phyloP scores from a whole-genome alignment of 1,140 invertebrate species.

The Drosophila ficusphila region DNA sequence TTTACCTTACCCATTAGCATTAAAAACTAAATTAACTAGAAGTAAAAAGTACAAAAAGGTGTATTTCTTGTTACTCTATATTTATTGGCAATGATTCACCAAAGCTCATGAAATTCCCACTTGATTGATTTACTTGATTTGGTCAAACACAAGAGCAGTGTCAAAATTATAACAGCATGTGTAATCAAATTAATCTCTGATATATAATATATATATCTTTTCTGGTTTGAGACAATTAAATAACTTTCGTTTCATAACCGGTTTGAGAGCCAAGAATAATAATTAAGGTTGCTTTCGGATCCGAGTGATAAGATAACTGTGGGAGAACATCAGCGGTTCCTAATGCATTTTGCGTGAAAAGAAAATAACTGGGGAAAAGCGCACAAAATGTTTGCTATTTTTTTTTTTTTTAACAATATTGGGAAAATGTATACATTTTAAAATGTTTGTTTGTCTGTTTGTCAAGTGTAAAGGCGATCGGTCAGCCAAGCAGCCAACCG shows the following conservation, averaged over 20 bases:
- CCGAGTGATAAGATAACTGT: not conserved
- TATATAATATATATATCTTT: not conserved
- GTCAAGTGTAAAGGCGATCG: constrained; percentile 23
- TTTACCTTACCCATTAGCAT: too few species aligned
- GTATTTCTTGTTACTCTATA: too few species aligned
- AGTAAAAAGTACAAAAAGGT: too few species aligned
- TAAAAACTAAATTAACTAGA: too few species aligned
- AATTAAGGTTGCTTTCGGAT: constrained; percentile 9
- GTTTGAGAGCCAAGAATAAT: not conserved
- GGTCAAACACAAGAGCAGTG: too few species aligned
- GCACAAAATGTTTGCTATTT: not conserved
- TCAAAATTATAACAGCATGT: too few species aligned
- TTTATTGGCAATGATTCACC: too few species aligned
- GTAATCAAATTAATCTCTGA: not conserved
- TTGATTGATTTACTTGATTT: too few species aligned
- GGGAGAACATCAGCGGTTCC: not conserved
- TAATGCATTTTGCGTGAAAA: not conserved
- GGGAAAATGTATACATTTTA: not conserved
- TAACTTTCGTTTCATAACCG: not conserved
- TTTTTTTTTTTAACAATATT: not conserved
- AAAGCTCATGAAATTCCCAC: too few species aligned
- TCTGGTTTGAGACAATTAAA: not conserved
- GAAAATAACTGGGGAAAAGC: not conserved
- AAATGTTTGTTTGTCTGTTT: not conserved
- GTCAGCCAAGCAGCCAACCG: constrained; percentile 22